Evolutionary conservation across 2,113 vertebrate species (phyloP), one percentile per base, ranked within the genome.

Genomic region (Tyto alba): DNA sequence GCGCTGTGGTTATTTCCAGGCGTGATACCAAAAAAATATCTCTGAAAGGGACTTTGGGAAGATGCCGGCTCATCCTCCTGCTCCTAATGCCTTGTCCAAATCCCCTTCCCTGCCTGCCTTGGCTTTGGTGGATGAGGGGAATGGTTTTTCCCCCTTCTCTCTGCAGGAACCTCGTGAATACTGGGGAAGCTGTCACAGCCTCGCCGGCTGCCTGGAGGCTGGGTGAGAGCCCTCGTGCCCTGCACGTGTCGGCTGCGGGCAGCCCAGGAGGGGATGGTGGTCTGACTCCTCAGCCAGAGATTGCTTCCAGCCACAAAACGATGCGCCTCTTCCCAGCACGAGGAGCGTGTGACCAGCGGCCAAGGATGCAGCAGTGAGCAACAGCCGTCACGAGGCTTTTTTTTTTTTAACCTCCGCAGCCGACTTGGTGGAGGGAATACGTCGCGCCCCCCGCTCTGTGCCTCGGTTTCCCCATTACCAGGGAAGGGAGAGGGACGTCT

Each of bases 321-420:
- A 19, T 43, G 38, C 52, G 41, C 7, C 36, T 38, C 62, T 71
- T 77, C 57, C 57, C 32, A 40, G 67, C 2, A 0, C 0, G 0
- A 14, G 43, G 23, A 69, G 19, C 4, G 17, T 0, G 0, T 41
- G 67, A 15, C n/a, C 55, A 20, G 0, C 2, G 88, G 52, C 64
- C 41, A 7, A 23, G 69, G 56, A 34, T 14, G 16, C 41, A n/a
- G 66, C 38, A 34, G 62, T 1, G 45, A 78, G n/a, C 30, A n/a
- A 8, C 13, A 23, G 26, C 60, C 30, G 0, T 12, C 23, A 2
- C 1, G 5, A 71, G 32, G 62, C 26, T 36, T 27, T 17, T 45
- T 34, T 36, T 27, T 17, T 45, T 34, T 45, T 52, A n/a, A 32
- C 27, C 56, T 59, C 26, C 1, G 1, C 55, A 32, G 43, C 72